Evolutionary conservation across 2,888 invertebrate genomes (phyloP).

Genomic region (Sipha maydis): DNA sequence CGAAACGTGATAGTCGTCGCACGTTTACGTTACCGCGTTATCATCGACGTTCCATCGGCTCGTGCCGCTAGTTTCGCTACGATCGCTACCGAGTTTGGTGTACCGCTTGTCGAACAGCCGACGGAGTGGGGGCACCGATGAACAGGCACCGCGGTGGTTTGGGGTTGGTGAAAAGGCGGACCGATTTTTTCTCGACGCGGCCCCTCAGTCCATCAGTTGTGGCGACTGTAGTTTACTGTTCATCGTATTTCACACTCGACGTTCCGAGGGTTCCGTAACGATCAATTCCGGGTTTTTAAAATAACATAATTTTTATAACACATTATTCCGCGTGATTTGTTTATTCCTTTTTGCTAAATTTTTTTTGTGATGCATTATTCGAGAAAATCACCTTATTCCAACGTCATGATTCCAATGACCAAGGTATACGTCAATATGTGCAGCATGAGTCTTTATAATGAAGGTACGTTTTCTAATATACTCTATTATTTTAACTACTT

Average conservation of each 20-base stretch:
- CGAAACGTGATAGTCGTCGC: neutral
- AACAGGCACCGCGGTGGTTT: constrained; percentile 36
- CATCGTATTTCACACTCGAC: neutral
- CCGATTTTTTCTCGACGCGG: constrained; percentile 53
- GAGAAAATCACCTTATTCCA: neutral
- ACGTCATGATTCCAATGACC: neutral
- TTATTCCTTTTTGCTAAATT: neutral
- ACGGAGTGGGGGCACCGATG: constrained; percentile 6
- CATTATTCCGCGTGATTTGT: neutral
- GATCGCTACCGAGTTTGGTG: constrained; percentile 5
- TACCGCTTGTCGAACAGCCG: neutral
- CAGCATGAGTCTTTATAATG: neutral
- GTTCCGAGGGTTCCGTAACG: neutral
- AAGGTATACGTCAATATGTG: neutral
- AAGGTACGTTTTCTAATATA: constrained; percentile 29
- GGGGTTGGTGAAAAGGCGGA: constrained; percentile 62
- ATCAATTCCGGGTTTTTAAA: constrained; percentile 3
- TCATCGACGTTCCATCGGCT: constrained; percentile 5
- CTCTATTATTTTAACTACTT: too few relatives aligned
- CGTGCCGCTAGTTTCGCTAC: constrained; percentile 53
- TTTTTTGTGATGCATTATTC: constrained; percentile 4
- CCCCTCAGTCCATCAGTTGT: constrained; percentile 54
- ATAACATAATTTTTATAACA: neutral
- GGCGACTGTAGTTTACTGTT: constrained; percentile 13
- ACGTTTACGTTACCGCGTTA: neutral